phyloP scores from a whole-genome alignment of 2,797 vertebrate species.

The Artibeus lituratus region DNA sequence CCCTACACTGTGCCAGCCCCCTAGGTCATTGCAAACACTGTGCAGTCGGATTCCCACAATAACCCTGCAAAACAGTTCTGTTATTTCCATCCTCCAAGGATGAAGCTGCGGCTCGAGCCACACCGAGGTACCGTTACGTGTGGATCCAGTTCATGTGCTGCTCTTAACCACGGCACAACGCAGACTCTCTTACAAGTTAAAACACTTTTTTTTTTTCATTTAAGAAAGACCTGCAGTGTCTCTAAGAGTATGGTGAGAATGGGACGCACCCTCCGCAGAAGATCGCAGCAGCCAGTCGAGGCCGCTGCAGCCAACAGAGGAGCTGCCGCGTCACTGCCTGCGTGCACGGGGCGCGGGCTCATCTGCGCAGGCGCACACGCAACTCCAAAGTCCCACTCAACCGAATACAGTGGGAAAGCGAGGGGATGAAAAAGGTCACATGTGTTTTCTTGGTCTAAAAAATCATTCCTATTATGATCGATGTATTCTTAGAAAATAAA shows the following conservation, averaged over 20 bases:
- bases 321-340: neutral
- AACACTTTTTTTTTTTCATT: neutral
- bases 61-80: neutral
- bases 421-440: neutral
- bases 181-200: neutral
- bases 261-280: neutral
- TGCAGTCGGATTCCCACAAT: neutral
- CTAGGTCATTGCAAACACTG: neutral
- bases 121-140: neutral
- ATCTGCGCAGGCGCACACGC: no score
- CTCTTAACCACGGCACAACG: neutral
- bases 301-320: neutral
- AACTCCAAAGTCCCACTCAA: neutral
- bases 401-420: neutral
- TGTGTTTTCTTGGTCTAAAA: neutral
- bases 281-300: neutral
- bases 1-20: neutral
- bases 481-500: neutral
- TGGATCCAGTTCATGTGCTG: neutral
- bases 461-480: neutral
- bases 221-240: neutral
- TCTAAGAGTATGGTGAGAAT: neutral
- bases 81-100: neutral
- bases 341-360: rapidly evolving
- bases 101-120: neutral